phyloP scores from a whole-genome alignment of 2,113 vertebrate species.

The Proterorhinus semilunaris region DNA sequence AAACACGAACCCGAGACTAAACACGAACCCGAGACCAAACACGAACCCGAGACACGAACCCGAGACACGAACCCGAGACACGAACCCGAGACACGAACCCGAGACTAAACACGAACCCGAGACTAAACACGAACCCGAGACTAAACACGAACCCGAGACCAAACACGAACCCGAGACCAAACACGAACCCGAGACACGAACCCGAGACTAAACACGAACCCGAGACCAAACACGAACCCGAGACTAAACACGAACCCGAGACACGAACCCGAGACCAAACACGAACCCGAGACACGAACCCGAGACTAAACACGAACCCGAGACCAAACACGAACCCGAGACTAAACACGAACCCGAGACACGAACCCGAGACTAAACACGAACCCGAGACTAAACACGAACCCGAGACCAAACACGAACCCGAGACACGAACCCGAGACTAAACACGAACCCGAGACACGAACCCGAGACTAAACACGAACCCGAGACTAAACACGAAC shows the following conservation, averaged over 20 bases:
- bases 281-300: too few species aligned
- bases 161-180: neutral
- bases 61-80: neutral
- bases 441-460: neutral
- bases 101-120: neutral
- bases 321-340: neutral
- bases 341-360: neutral
- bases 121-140: neutral
- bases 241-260: neutral
- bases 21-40: neutral
- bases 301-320: neutral
- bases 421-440: neutral
- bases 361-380: too few species aligned
- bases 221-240: neutral
- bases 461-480: too few species aligned
- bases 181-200: neutral
- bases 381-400: neutral
- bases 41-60: neutral
- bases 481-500: neutral
- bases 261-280: too few species aligned
- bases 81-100: neutral
- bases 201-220: neutral
- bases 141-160: neutral
- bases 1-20: neutral
- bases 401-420: too few species aligned